Conservation (phyloP, 2,113 vertebrate genomes). For the Ctenomys sociabilis region DNA sequence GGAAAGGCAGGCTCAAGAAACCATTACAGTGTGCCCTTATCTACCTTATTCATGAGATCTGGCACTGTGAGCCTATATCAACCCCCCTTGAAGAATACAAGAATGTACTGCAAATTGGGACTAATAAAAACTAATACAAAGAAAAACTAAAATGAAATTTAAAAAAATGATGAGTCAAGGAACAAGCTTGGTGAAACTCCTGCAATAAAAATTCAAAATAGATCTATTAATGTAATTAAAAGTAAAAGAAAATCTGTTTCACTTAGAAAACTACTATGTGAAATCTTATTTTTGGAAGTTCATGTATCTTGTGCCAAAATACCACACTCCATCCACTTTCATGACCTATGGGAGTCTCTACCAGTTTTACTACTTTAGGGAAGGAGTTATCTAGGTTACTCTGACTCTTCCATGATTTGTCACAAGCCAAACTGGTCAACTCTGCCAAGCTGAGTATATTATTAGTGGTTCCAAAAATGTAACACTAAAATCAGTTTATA, state of each 20-base stretch:
- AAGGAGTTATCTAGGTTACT: background rate
- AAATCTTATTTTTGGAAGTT: background rate
- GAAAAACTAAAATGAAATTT: background rate
- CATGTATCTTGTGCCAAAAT: background rate
- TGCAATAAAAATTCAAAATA: background rate
- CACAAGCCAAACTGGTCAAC: conserved; percentile 3
- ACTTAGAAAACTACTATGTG: background rate
- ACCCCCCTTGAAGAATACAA: background rate
- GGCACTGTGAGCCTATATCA: background rate
- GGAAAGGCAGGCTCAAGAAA: background rate
- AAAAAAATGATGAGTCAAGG: background rate
- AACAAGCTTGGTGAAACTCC: background rate
- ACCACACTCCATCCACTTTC: background rate
- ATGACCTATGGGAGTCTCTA: background rate
- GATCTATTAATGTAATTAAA: background rate
- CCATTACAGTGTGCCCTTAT: background rate
- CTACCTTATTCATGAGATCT: background rate
- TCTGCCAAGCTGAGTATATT: background rate
- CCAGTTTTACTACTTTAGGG: background rate
- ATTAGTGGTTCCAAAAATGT: conserved; percentile 43
- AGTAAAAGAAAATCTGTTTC: background rate
- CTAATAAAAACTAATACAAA: background rate
- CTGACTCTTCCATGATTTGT: background rate
- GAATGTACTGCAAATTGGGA: background rate
- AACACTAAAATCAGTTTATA: conserved; percentile 4